Evolutionary conservation across 92 coral and sea anemone genomes (phyloP).

Genomic region (Pocillopora grandis): DNA sequence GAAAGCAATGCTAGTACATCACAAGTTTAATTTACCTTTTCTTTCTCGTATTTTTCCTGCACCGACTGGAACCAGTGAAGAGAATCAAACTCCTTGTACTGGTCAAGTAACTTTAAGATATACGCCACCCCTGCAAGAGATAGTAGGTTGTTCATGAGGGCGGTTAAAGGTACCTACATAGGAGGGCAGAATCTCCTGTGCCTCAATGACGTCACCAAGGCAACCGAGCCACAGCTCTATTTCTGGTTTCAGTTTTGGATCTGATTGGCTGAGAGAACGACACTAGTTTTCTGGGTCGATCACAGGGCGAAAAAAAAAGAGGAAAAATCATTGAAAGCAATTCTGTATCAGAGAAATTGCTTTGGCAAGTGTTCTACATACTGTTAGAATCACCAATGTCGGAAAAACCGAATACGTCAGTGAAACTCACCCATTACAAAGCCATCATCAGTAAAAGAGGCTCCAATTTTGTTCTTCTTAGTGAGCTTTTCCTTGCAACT

Average conservation of each 20-base stretch:
- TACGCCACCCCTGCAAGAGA: conserved; percentile 83
- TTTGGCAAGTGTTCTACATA: background rate
- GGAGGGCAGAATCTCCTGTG: background rate
- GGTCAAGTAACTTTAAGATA: conserved; percentile 89
- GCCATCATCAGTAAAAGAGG: conserved; percentile 98
- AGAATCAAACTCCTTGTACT: conserved; percentile 96
- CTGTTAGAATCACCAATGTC: background rate
- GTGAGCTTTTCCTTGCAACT: conserved; percentile 96
- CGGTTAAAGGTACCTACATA: too few species aligned
- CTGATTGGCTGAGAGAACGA: too few species aligned
- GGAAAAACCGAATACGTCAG: background rate
- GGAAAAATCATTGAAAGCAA: too few species aligned
- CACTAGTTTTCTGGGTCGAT: too few species aligned
- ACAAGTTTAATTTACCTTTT: conserved; percentile 63
- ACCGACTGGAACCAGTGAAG: conserved; percentile 99
- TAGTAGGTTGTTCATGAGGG: too few species aligned
- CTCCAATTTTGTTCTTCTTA: conserved; percentile 99
- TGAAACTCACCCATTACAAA: conserved; percentile 91
- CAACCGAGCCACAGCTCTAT: too few species aligned
- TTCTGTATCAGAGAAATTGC: too few species aligned
- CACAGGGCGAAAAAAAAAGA: too few species aligned
- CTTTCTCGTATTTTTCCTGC: conserved; percentile 82
- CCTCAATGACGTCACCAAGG: too few species aligned
- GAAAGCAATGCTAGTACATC: too few species aligned
- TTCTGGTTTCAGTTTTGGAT: too few species aligned